Evolutionary conservation across 2,113 vertebrate genomes (phyloP), one percentile per base, ranked within the genome.

Genomic region (Cebus imitator): DNA sequence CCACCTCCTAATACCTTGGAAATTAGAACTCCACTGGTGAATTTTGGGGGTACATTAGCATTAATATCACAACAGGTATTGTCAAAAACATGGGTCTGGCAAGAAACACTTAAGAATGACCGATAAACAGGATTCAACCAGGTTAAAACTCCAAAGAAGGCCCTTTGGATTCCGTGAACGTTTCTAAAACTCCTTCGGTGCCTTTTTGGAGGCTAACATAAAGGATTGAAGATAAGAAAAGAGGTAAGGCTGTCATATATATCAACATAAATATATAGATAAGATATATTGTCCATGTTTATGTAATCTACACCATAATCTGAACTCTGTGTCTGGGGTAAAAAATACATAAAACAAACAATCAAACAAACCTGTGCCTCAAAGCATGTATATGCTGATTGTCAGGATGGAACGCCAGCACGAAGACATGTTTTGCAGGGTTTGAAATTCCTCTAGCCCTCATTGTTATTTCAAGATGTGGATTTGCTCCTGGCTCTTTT

Each of bases 331-430:
- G 20, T 55, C 45, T 30, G 0, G 40, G 32, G 27, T 27, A 7
- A 52, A 81, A 35, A 25, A 57, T 6, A 73, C 20, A 25, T 43
- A 25, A 6, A 25, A 37, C 9, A 72, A 73, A 4, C 25, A 9
- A 17, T 27, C 25, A 9, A 64, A 64, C 61, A 30, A 40, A 45
- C 4, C 52, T 7, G 0, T 23, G 30, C 48, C 35, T 78, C 40
- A 27, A n/a, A 50, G 48, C 3, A 1, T 0, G 11, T 58, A 1
- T 0, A 0, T 3, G 57, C 12, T 55, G n/a, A 40, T 30, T 2
- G 10, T 45, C 37, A 2, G 48, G 18, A 10, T 43, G 9, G 58
- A 50, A n/a, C 0, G 0, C 8, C 4, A 0, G 12, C 2, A 14
- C 0, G 48, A 10, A 48, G 52, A 27, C 32, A 13, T 1, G 5